phyloP scores from a whole-genome alignment of 2,113 vertebrate species.

The Cololabis saira region DNA sequence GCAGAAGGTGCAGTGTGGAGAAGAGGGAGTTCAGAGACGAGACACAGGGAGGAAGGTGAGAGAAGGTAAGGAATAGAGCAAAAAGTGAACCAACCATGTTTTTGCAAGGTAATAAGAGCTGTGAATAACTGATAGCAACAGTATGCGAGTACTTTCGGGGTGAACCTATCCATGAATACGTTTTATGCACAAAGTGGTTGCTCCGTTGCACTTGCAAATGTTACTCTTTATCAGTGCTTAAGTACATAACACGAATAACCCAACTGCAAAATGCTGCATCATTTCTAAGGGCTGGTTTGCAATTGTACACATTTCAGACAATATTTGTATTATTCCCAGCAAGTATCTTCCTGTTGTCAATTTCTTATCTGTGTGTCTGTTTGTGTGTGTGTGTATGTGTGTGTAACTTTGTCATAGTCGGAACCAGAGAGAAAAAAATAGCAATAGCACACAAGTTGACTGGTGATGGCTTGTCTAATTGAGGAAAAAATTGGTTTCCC shows the following conservation, averaged over 20 bases:
- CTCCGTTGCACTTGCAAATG: background rate
- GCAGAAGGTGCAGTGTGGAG: slow-evolving; percentile 8
- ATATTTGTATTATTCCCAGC: slow-evolving; percentile 24
- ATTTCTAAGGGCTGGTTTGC: slow-evolving; percentile 9
- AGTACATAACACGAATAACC: background rate
- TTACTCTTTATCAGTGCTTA: background rate
- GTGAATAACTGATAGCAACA: slow-evolving; percentile 18
- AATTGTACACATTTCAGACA: slow-evolving; percentile 7
- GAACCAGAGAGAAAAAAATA: slow-evolving; percentile 34
- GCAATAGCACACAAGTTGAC: slow-evolving; percentile 43
- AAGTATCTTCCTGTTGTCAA: slow-evolving; percentile 24
- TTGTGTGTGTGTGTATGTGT: too few species aligned
- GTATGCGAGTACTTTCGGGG: slow-evolving; percentile 21
- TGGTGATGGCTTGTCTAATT: slow-evolving; percentile 60
- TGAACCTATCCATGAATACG: slow-evolving; percentile 14
- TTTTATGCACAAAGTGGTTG: slow-evolving; percentile 9
- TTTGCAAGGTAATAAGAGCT: slow-evolving; percentile 31
- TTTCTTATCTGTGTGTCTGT: slow-evolving; percentile 7
- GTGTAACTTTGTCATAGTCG: slow-evolving; percentile 17
- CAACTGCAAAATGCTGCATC: slow-evolving; percentile 15
- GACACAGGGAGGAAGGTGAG: background rate
- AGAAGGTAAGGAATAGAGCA: slow-evolving; percentile 31
- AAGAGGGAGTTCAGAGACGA: slow-evolving; percentile 26
- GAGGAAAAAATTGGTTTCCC: slow-evolving; percentile 58
- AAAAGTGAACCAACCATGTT: slow-evolving; percentile 30